Evolutionary conservation across 1,140 invertebrate genomes (phyloP).

Genomic region (Piezodorus guildinii): DNA sequence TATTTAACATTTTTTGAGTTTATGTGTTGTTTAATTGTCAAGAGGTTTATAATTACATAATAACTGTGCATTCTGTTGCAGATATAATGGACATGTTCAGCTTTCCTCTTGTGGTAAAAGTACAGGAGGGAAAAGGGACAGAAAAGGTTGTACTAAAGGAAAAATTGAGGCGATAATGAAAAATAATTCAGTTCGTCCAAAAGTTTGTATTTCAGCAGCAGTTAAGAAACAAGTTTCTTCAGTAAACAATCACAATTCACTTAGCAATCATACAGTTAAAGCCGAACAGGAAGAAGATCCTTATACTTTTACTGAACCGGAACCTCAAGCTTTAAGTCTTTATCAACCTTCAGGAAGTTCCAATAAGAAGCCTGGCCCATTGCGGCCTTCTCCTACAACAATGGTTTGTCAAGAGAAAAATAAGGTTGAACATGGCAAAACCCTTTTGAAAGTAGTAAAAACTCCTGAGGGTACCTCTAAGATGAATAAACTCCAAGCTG

Average conservation of each 20-base stretch:
- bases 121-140: conserved; percentile 37
- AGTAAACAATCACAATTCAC: conserved; percentile 30
- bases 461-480: conserved; percentile 23
- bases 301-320: conserved; percentile 29
- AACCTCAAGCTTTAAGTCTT: conserved; percentile 25
- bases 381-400: conserved; percentile 1
- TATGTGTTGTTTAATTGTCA: too few relatives aligned
- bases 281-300: conserved; percentile 26
- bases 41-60: too few relatives aligned
- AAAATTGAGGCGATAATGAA: conserved; percentile 33
- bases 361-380: conserved; percentile 1
- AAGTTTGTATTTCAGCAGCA: conserved; percentile 25
- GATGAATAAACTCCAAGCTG: conserved; percentile 39
- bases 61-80: conserved; percentile 28
- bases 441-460: background rate
- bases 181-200: conserved; percentile 31
- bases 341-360: conserved; percentile 18
- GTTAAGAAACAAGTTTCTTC: conserved; percentile 18
- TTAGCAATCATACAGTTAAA: conserved; percentile 28
- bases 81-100: conserved; percentile 45
- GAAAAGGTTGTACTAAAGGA: conserved; percentile 39
- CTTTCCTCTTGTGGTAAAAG: conserved; percentile 38
- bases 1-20: too few relatives aligned
- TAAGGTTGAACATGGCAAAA: conserved; percentile 14
- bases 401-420: conserved; percentile 18